Evolutionary conservation across 2,797 vertebrate genomes (phyloP).

Genomic region (Trematocara caparti): DNA sequence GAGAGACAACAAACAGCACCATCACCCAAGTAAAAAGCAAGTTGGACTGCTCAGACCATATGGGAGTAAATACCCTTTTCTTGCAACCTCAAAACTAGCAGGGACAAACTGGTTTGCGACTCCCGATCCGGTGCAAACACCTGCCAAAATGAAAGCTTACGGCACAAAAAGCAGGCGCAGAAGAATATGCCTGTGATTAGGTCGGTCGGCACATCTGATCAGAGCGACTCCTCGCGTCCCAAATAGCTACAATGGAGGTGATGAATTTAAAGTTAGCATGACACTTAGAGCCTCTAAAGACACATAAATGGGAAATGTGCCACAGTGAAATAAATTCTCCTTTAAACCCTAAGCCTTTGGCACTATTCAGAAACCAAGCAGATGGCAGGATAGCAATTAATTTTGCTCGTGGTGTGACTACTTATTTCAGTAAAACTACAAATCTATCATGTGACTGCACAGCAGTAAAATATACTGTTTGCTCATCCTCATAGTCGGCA

Average conservation of each 20-base stretch:
- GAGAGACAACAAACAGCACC: not conserved
- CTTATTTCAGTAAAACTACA: not conserved
- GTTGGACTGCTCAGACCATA: not conserved
- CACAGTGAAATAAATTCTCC: not conserved
- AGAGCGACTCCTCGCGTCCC: not conserved
- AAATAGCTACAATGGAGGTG: not conserved
- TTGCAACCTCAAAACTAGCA: not conserved
- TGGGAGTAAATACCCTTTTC: not conserved
- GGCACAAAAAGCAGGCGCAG: not conserved
- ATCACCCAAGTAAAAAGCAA: not conserved
- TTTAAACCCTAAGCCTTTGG: constrained; percentile 11
- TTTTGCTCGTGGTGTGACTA: not conserved
- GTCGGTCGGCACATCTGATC: not conserved
- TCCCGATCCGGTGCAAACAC: not conserved
- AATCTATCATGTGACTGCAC: not conserved
- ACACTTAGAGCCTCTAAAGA: not conserved
- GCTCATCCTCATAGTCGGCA: not conserved
- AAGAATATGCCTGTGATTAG: not conserved
- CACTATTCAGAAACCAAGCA: not conserved
- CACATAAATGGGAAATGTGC: not conserved
- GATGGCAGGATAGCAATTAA: constrained; percentile 17
- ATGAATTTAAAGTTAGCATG: not conserved
- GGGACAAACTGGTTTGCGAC: not conserved
- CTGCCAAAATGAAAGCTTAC: not conserved
- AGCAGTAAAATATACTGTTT: not conserved